Evolutionary conservation across 2,113 vertebrate genomes (phyloP), one percentile per base, ranked within the genome.

Genomic region (Pangasianodon hypophthalmus): DNA sequence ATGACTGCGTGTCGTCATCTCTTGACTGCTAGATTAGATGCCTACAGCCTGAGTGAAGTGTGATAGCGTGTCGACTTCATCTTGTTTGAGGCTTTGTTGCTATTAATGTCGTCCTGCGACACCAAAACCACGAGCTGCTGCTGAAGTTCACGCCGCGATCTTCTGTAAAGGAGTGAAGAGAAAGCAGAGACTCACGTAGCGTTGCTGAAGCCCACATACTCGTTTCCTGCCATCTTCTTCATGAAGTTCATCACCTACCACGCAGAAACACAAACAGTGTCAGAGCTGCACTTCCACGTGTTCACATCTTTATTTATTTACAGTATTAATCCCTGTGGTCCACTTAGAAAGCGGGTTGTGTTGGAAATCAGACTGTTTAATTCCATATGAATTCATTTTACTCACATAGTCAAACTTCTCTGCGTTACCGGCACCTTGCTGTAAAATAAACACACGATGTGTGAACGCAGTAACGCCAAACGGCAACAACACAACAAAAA

Each of bases 351-450:
- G 13, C 1, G 6, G 2, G n/a, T 69, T 1, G n/a, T 7, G 16
- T 6, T 37, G 14, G 14, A n/a, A 24, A 58, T 71, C 71, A 21
- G 19, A 21, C 37, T 7, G 1, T 21, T 7, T 2, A 0, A 19
- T 3, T 46, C 14, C 26, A 10, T 9, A 1, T 16, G 4, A 11
- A 13, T 18, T 52, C 32, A 86, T 5, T 90, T 46, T 90, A 99
- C 98, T 99, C 96, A 99, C 98, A 29, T 99, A 99, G 91, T 99
- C 98, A 95, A 99, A 99, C 88, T 99, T 99, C 92, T 99, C 98
- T 6, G 98, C 98, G 32, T 99, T 99, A 95, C 97, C 97, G 88
- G 96, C 97, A 94, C 98, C 98, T 97, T 98, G 98, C 98, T 99
- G 96, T 93, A 95, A 96, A 94, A 94, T 95, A 95, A 95, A 93